Percentiles rank a stretch among this genome's conserved stretches.
Evolutionary conservation across 2,797 vertebrate genomes (phyloP).

Genomic region (Tragopan temminckii): DNA sequence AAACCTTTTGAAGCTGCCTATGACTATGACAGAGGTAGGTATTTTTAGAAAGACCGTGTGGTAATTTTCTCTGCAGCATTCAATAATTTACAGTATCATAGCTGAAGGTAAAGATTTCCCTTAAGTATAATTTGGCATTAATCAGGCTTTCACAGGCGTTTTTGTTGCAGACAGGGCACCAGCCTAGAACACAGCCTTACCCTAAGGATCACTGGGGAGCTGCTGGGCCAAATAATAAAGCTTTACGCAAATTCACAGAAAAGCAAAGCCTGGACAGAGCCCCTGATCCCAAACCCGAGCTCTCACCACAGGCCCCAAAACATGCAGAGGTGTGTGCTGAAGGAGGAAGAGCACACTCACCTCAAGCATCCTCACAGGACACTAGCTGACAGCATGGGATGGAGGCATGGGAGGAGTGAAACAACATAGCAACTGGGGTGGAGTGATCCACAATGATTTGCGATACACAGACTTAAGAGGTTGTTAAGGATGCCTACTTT

Average conservation of each 20-base stretch:
- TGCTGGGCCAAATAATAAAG: slow-evolving; percentile 56
- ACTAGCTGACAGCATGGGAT: background rate
- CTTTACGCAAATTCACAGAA: slow-evolving; percentile 52
- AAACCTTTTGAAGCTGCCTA: slow-evolving; percentile 59
- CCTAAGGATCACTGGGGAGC: slow-evolving; percentile 43
- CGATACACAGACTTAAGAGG: background rate
- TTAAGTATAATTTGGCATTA: slow-evolving; percentile 73
- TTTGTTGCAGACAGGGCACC: slow-evolving; percentile 70
- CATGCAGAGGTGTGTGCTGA: background rate
- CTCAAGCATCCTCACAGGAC: background rate
- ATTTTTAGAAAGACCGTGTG: slow-evolving; percentile 48
- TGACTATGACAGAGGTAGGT: slow-evolving; percentile 40
- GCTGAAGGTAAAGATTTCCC: slow-evolving; percentile 59
- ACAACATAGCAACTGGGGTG: background rate
- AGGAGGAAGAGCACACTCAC: background rate
- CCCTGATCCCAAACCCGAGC: background rate
- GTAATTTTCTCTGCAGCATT: slow-evolving; percentile 58
- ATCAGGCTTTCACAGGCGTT: slow-evolving; percentile 54
- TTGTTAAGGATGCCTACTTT: background rate
- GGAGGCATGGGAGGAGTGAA: background rate
- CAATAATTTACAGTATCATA: slow-evolving; percentile 64
- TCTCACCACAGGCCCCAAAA: background rate
- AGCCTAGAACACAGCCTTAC: slow-evolving; percentile 46
- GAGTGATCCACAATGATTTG: fast-evolving
- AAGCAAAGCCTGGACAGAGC: background rate